Evolutionary conservation across 2,797 vertebrate genomes (phyloP).

Genomic region (Lagocephalus sceleratus): DNA sequence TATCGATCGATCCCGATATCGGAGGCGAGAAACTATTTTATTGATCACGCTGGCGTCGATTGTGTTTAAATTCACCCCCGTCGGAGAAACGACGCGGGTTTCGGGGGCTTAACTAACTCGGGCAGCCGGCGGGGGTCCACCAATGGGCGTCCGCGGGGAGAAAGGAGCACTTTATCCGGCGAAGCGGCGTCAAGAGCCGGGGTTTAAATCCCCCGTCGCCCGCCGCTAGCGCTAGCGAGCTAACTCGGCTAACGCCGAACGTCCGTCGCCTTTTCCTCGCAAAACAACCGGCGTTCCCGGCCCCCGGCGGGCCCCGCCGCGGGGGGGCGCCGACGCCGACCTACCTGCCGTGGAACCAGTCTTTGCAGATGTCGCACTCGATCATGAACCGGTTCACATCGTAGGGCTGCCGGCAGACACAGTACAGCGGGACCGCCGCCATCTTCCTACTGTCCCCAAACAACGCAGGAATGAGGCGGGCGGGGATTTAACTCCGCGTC

Average conservation of each 20-base stretch:
- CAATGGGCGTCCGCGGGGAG: not conserved
- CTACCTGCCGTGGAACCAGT: constrained; percentile 99
- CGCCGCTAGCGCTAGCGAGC: constrained; percentile 63
- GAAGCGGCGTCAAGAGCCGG: constrained; percentile 70
- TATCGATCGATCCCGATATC: constrained; percentile 15
- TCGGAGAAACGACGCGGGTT: not conserved
- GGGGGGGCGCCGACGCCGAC: constrained; percentile 28
- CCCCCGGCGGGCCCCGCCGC: not conserved
- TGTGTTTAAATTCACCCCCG: not conserved
- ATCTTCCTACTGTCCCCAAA: constrained; percentile 86
- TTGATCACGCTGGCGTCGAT: constrained; percentile 1
- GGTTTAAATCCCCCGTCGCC: constrained; percentile 73
- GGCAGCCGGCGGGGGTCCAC: accelerated
- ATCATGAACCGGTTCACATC: constrained; percentile 99
- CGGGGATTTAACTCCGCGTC: constrained; percentile 63
- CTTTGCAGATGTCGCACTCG: constrained; percentile 97
- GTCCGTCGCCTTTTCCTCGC: constrained; percentile 56
- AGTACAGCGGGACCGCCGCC: constrained; percentile 93
- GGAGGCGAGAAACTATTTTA: constrained; percentile 31
- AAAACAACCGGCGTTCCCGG: constrained; percentile 40
- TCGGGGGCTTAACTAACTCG: not conserved
- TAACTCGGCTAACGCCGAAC: constrained; percentile 61
- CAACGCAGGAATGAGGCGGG: constrained; percentile 79
- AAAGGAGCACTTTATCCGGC: constrained; percentile 43
- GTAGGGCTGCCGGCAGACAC: constrained; percentile 97